Evolutionary conservation across 1,140 invertebrate species (phyloP).

Genomic region (Oreohelix idahoensis): DNA sequence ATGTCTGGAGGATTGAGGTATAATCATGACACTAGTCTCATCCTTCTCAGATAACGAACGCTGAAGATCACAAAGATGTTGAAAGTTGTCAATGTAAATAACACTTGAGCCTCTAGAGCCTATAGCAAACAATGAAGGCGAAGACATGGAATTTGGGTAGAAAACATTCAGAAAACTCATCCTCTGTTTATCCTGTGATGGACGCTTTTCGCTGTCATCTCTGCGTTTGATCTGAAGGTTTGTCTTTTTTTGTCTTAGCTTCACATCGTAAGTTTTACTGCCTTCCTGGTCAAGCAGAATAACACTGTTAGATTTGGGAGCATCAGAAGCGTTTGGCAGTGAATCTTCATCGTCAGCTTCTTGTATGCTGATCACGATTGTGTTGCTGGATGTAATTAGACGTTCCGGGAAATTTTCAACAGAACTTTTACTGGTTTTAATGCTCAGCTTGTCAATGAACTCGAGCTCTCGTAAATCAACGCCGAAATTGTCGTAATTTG

Average conservation of each 20-base stretch:
- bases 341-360: not conserved
- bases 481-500: conserved; percentile 31
- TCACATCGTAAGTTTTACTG: not conserved
- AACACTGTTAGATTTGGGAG: not conserved
- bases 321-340: not conserved
- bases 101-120: conserved; percentile 17
- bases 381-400: not conserved
- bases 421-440: conserved; percentile 1
- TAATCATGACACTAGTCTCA: not conserved
- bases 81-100: conserved; percentile 10
- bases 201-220: not conserved
- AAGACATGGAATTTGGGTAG: not conserved
- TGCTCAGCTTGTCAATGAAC: conserved; percentile 29
- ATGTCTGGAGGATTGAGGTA: conserved; percentile 40
- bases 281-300: not conserved
- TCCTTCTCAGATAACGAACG: not conserved
- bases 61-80: not conserved
- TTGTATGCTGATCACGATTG: not conserved
- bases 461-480: conserved; percentile 9
- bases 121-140: conserved; percentile 18
- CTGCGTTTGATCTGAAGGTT: not conserved
- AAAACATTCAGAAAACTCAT: conserved; percentile 14
- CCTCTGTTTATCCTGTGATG: not conserved
- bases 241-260: not conserved
- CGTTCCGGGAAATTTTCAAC: conserved; percentile 3